A percentile compares a stretch with the other conserved stretches of the same genome.
These are phyloP conservation scores for Caenorhabditis sinica DNA, from an alignment of 2,888 invertebrate genomes.

Conservation along the genomic window DNA sequence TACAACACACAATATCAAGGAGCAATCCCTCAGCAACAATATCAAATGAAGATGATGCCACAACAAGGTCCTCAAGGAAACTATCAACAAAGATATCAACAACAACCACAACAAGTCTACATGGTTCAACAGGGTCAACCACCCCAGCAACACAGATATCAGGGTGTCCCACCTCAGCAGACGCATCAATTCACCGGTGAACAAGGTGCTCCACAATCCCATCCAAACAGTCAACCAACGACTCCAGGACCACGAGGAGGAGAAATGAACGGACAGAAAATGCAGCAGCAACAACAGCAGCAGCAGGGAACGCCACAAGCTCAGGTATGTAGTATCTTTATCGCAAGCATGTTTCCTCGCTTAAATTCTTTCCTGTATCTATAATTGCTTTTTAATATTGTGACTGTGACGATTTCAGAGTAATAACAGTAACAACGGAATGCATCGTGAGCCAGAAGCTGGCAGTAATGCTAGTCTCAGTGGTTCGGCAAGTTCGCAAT, in stretches of 20 bases:
- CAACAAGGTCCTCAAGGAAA: constrained; percentile 43
- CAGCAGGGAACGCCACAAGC: constrained; percentile 26
- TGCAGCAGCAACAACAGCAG: constrained; percentile 8
- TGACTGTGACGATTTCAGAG: constrained; percentile 53
- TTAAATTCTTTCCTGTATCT: constrained; percentile 1
- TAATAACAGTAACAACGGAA: constrained; percentile 39
- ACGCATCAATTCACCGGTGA: constrained; percentile 35
- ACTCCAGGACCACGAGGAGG: constrained; percentile 68
- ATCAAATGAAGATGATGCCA: constrained; percentile 19
- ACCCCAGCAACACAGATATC: constrained; percentile 21
- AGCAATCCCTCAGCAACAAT: constrained; percentile 24
- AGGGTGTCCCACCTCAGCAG: constrained; percentile 26
- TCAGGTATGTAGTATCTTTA: constrained; percentile 11
- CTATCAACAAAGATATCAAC: constrained; percentile 41
- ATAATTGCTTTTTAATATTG: constrained; percentile 24
- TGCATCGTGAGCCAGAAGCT: constrained; percentile 53
- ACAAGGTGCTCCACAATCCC: constrained; percentile 47
- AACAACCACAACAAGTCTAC: constrained; percentile 22
- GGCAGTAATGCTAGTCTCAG: constrained; percentile 57
- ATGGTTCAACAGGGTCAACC: constrained; percentile 13
- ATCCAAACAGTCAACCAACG: constrained; percentile 69
- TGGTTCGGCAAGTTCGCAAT: constrained; percentile 57
- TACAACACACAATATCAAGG: constrained; percentile 33
- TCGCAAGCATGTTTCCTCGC: neutral
- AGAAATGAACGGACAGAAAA: constrained; percentile 32